phyloP scores from a whole-genome alignment of 2,113 vertebrate species.

The Thunnus thynnus region DNA sequence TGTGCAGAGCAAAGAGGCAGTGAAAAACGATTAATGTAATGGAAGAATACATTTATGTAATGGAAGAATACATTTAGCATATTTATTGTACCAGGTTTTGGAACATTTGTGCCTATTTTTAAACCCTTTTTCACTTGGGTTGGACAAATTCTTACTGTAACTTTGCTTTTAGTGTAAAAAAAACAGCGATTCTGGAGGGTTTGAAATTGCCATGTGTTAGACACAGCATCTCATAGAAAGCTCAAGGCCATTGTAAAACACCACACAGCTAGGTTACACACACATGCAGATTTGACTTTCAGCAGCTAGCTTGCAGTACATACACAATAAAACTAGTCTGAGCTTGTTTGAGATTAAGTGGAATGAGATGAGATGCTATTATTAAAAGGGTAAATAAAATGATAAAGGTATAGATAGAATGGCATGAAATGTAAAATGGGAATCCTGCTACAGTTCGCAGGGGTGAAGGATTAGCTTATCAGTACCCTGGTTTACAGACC shows the following conservation, averaged over 20 bases:
- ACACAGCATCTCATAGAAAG: conserved; percentile 88
- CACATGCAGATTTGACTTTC: conserved; percentile 7
- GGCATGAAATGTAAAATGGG: background rate
- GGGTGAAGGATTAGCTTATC: background rate
- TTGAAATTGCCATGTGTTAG: conserved; percentile 87
- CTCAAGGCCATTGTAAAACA: conserved; percentile 88
- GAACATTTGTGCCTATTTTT: conserved; percentile 68
- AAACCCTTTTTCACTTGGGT: conserved; percentile 64
- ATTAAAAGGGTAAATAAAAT: no score
- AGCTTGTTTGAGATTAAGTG: conserved; percentile 8
- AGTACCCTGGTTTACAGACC: background rate
- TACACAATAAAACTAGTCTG: conserved; percentile 80
- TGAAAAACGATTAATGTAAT: conserved; percentile 31
- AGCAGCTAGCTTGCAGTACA: background rate
- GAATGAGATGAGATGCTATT: no score
- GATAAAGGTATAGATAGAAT: no score
- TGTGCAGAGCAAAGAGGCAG: conserved; percentile 21
- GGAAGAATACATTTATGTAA: conserved; percentile 32
- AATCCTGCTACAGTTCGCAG: background rate
- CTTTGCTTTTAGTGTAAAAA: conserved; percentile 74
- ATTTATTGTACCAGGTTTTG: conserved; percentile 46
- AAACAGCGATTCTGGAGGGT: conserved; percentile 86
- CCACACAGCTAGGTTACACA: background rate
- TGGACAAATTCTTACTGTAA: background rate
- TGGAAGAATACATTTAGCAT: conserved; percentile 43